These are phyloP conservation scores for Lacerta viridis DNA, from an alignment of 2,797 vertebrate species.

Conservation along the genomic window DNA sequence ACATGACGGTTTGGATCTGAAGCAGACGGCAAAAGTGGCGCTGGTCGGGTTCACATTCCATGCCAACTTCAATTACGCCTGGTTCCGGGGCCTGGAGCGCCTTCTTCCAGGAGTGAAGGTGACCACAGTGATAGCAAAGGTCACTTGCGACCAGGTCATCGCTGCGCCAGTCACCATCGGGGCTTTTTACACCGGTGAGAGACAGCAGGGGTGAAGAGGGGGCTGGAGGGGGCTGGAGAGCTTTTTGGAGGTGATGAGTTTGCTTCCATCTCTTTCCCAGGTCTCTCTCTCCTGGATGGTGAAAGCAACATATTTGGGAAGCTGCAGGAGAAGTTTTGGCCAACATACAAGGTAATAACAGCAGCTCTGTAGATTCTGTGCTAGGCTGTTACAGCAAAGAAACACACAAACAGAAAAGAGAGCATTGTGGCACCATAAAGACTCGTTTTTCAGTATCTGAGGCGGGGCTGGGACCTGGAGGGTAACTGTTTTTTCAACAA, in stretches of 20 bases:
- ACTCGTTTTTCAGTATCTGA: neutral
- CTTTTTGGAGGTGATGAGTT: neutral
- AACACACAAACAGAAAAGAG: neutral
- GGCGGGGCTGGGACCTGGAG: too few species aligned
- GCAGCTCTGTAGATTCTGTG: neutral
- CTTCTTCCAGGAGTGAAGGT: constrained; percentile 79
- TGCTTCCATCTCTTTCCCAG: neutral
- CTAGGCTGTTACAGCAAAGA: neutral
- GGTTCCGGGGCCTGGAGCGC: constrained; percentile 85
- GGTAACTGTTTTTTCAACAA: too few species aligned
- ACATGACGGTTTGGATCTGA: constrained; percentile 72
- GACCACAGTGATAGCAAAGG: constrained; percentile 76
- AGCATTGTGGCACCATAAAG: neutral
- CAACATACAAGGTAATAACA: constrained; percentile 54
- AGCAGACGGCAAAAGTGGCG: constrained; percentile 82
- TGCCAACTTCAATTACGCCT: constrained; percentile 86
- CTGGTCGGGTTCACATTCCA: constrained; percentile 85
- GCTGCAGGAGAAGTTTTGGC: constrained; percentile 52
- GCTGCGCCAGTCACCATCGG: constrained; percentile 82
- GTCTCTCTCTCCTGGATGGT: constrained; percentile 50
- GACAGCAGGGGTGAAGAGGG: neutral
- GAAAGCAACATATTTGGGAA: constrained; percentile 46
- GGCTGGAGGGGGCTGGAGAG: too few species aligned
- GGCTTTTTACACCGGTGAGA: constrained; percentile 85
- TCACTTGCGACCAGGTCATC: constrained; percentile 83